phyloP scores from a whole-genome alignment of 2,888 invertebrate species.

The Saturnia japonica region DNA sequence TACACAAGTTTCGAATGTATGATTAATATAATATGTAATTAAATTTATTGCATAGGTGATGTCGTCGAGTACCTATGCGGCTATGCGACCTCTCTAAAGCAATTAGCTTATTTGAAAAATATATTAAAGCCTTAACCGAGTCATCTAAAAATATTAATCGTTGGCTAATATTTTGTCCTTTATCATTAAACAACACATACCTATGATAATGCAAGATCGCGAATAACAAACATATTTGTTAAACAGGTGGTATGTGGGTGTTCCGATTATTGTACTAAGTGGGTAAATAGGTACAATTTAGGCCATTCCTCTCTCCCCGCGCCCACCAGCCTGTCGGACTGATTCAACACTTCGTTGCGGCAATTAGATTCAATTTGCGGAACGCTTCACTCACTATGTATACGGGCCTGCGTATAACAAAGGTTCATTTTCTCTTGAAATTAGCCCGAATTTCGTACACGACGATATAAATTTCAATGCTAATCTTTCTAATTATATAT shows the following conservation, averaged over 20 bases:
- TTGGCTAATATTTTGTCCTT: background rate
- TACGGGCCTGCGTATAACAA: slow-evolving; percentile 64
- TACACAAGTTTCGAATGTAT: background rate
- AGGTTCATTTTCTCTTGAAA: slow-evolving; percentile 65
- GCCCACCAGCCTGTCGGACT: slow-evolving; percentile 62
- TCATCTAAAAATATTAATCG: background rate
- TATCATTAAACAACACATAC: background rate
- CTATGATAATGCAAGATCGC: background rate
- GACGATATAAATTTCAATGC: slow-evolving; percentile 45
- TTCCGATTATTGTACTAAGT: slow-evolving; percentile 67
- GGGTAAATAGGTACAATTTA: slow-evolving; percentile 77
- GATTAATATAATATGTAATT: background rate
- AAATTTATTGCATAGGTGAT: slow-evolving; percentile 1
- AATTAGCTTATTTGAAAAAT: background rate
- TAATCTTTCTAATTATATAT: slow-evolving; percentile 45
- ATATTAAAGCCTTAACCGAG: background rate
- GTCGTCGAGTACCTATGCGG: background rate
- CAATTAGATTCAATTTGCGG: slow-evolving; percentile 80
- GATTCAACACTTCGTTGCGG: slow-evolving; percentile 80
- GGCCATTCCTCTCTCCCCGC: slow-evolving; percentile 55
- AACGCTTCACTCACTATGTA: slow-evolving; percentile 61
- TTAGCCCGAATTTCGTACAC: slow-evolving; percentile 49
- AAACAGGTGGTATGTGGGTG: slow-evolving; percentile 76
- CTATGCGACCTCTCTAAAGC: background rate
- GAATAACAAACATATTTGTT: slow-evolving; percentile 23